Base-by-base conservation (phyloP, 2,113 vertebrate genomes). In the Odontophorus gujanensis region DNA sequence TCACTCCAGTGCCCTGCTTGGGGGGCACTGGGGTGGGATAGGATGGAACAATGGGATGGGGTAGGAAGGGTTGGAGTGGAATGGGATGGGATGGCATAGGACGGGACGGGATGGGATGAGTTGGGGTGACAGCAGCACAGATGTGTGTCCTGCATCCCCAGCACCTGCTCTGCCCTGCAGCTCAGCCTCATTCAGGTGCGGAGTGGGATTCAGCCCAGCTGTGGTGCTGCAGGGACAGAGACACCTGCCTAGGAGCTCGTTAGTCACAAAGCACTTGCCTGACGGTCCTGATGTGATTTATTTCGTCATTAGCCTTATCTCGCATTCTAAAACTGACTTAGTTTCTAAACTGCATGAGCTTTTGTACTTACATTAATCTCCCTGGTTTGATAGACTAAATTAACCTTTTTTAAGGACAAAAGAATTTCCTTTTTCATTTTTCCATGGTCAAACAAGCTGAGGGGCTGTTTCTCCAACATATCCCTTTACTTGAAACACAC, bases 261-360 rank as follows among this genome's bases (percentile, higher is more conserved):
- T 22, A 79, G 45, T 89, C 77, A 80, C 61, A 50, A 90, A 77
- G 51, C 34, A 9, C 34, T 34, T 61, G 42, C 87, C 71, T 77
- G 92, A 91, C 50, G 59, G 59, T 80, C 86, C 91, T 36, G 53
- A 89, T 66, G 61, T 81, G 83, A 96, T 95, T 94, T 82, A 90
- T 93, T 96, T 91, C 87, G 75, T 85, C 83, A 89, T 95, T 95
- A 95, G 62, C 43, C 47, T 96, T 96, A 95, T 91, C 95, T 90
- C 59, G 30, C 67, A 90, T 91, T 85, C 83, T 91, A 90, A 96
- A 96, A 57, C 58, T 51, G 80, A 86, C 59, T 85, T 92, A 30
- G 71, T 95, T 96, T 90, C 90, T 84, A 57, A 94, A 92, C 63
- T 47, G 19, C 81, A 89, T 87, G 87, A 43, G 38, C 7, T 61